phyloP scores from a whole-genome alignment of 2,888 invertebrate genomes.

The Lasioglossum leucozonium region DNA sequence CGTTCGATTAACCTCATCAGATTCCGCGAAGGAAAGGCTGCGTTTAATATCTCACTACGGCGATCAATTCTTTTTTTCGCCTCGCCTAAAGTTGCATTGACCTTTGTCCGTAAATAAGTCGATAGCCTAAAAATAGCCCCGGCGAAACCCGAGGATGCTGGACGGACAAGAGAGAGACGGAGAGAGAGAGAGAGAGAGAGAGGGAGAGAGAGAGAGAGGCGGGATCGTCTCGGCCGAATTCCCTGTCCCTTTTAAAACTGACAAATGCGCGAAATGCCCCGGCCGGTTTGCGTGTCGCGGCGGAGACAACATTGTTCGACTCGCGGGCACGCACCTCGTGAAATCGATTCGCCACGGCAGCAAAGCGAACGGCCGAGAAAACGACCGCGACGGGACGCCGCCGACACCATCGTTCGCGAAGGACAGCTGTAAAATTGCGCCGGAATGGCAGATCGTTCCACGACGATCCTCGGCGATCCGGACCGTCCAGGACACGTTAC shows the following conservation, averaged over 20 bases:
- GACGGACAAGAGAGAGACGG: not conserved
- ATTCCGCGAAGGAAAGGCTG: conserved; percentile 7
- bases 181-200: not conserved
- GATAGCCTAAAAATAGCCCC: conserved; percentile 4
- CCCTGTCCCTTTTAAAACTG: conserved; percentile 24
- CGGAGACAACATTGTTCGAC: conserved; percentile 59
- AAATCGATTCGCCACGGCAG: conserved; percentile 64
- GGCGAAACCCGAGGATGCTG: conserved; percentile 2
- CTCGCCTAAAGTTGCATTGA: not conserved
- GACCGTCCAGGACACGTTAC: conserved; percentile 24
- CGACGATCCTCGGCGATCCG: conserved; percentile 14
- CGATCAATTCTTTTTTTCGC: conserved; percentile 8
- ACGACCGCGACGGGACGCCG: conserved; percentile 29
- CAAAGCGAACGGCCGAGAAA: conserved; percentile 47
- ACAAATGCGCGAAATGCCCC: conserved; percentile 25
- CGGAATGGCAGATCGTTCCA: conserved; percentile 50
- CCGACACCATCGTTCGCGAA: conserved; percentile 45
- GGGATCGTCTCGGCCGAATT: conserved; percentile 23
- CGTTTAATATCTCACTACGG: conserved; percentile 7
- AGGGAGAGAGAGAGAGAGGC: not conserved
- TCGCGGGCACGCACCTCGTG: conserved; percentile 54
- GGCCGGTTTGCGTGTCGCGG: conserved; percentile 38
- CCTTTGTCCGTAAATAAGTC: conserved; percentile 7
- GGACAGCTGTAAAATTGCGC: conserved; percentile 67
- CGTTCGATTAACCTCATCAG: not conserved